Base-by-base conservation (phyloP, 2,113 vertebrate genomes). In the Calyptommatus sinebrachiatus region DNA sequence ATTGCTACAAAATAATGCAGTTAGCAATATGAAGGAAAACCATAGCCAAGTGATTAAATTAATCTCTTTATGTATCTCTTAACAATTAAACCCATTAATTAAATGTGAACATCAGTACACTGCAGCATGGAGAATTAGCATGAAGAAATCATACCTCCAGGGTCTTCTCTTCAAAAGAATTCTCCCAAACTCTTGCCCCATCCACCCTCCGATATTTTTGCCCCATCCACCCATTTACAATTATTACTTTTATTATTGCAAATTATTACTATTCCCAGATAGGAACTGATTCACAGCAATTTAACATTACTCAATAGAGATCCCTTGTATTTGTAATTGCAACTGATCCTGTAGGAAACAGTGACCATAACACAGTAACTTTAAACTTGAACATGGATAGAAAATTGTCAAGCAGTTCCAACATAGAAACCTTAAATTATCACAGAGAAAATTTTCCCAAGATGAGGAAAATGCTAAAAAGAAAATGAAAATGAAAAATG, bases 11-110 rank as follows among this genome's bases (percentile, higher is more conserved):
- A 88, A 85, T 86, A 82, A 86, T 79, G 77, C 75, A 84, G 85
- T 90, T 89, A 88, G 87, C 84, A 89, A 83, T 48, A 86, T 87
- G 84, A 77, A 88, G 86, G 86, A 82, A 31, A 61, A 41, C 5
- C 3, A 28, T 84, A 89, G 83, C 79, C 84, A 92, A 91, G 79
- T 80, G 66, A 81, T 69, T 82, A 84, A 88, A 5, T 85, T 88
- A 90, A 88, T 91, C 88, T 84, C 53, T 77, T 90, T 65, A 20
- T 83, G 83, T 86, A 90, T 90, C 87, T 90, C 85, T 26, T 67
- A 88, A 83, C 87, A 88, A 91, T 92, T 89, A 92, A 83, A 83
- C 70, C 29, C 82, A 87, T 89, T 91, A 88, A 92, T 92, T 89
- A 90, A 91, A 87, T 85, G 82, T 73, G 69, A 1, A 22, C 31